A percentile compares a stretch with the other conserved stretches of the same genome.
Evolutionary conservation across 2,888 invertebrate species (phyloP).

Genomic region (Lithophane leautieri): DNA sequence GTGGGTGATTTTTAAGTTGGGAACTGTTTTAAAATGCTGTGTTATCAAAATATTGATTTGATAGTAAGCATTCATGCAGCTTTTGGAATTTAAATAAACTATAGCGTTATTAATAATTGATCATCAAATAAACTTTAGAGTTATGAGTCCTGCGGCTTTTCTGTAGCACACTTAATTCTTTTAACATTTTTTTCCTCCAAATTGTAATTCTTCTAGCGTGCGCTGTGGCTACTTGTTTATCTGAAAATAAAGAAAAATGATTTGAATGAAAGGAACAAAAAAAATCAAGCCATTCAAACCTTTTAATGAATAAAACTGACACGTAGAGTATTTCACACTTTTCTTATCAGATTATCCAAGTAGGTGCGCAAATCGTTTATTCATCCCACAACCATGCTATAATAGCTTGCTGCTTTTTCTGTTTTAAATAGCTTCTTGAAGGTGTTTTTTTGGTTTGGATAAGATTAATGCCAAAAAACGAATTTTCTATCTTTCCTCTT

Average conservation of each 20-base stretch:
- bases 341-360: neutral
- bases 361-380: constrained; percentile 23
- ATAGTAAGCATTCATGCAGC: no score
- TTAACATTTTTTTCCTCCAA: no score
- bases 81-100: no score
- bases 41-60: no score
- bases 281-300: neutral
- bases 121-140: no score
- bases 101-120: no score
- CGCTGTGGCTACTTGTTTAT: no score
- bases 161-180: no score
- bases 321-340: neutral
- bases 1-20: neutral
- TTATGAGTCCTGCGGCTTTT: no score
- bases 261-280: neutral
- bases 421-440: neutral
- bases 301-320: neutral
- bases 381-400: constrained; percentile 11
- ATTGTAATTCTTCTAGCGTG: no score
- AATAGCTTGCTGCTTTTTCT: neutral
- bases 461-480: neutral
- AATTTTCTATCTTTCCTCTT: neutral
- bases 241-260: neutral
- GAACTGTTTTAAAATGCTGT: neutral
- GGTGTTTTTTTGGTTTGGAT: neutral